These are phyloP conservation scores for Gastrophryne carolinensis DNA, from an alignment of 2,797 vertebrate genomes.

Conservation along the genomic window DNA sequence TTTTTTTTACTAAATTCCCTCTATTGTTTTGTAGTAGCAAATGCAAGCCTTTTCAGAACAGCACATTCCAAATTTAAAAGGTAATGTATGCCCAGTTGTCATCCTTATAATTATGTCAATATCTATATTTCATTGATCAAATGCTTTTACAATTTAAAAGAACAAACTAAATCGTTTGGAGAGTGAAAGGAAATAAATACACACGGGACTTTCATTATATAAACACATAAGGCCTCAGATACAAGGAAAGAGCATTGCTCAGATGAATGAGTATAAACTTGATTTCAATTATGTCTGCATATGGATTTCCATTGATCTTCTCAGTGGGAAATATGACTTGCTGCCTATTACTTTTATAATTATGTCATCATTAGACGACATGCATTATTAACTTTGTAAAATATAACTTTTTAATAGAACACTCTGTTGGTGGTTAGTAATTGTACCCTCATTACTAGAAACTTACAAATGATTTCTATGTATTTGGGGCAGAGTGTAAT, in stretches of 20 bases:
- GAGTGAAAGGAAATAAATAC: background rate
- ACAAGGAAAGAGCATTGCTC: background rate
- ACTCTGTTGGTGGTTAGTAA: slow-evolving; percentile 20
- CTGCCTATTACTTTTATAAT: slow-evolving; percentile 22
- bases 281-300: slow-evolving; percentile 11
- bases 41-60: background rate
- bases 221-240: background rate
- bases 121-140: background rate
- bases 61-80: background rate
- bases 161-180: background rate
- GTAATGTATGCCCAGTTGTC: background rate
- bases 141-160: background rate
- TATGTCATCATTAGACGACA: slow-evolving; percentile 39
- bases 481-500: slow-evolving; percentile 2
- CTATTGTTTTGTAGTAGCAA: background rate
- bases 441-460: background rate
- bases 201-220: background rate
- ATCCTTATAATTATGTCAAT: background rate
- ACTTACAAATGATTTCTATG: slow-evolving; percentile 14
- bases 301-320: slow-evolving; percentile 13
- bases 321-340: slow-evolving; percentile 1
- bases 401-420: slow-evolving; percentile 32
- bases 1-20: background rate
- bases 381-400: slow-evolving; percentile 36
- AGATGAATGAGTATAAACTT: background rate